phyloP scores from a whole-genome alignment of 2,888 invertebrate species.

The Pristionchus maxplancki region DNA sequence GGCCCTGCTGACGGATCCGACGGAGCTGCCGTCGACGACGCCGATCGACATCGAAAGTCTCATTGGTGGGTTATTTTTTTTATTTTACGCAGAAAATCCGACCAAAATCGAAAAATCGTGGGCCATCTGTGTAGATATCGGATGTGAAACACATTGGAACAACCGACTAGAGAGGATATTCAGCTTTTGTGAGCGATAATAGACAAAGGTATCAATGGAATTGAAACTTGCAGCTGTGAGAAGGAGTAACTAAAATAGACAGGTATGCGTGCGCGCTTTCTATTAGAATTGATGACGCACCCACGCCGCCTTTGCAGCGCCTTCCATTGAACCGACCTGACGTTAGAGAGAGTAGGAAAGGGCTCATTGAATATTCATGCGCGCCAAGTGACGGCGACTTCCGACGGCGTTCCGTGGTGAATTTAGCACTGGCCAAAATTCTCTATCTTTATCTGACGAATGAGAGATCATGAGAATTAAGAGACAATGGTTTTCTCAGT shows the following conservation, averaged over 20 bases:
- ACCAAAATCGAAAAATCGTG: not conserved
- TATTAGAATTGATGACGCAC: too few species aligned
- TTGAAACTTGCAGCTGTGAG: too few species aligned
- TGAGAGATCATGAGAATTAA: too few species aligned
- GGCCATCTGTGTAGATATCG: too few species aligned
- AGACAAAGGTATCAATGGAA: too few species aligned
- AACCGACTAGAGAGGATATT: too few species aligned
- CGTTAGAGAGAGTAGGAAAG: not conserved
- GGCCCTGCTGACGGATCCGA: not conserved
- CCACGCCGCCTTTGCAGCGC: not conserved
- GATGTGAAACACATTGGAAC: too few species aligned
- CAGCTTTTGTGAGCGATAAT: too few species aligned
- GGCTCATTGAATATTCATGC: not conserved
- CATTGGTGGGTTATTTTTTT: not conserved
- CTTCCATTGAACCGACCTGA: not conserved
- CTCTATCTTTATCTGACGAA: too few species aligned
- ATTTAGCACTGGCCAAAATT: not conserved
- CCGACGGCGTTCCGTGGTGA: not conserved
- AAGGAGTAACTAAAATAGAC: too few species aligned
- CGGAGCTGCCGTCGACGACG: not conserved
- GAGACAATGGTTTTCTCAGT: too few species aligned
- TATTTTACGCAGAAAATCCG: not conserved
- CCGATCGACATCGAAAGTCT: not conserved
- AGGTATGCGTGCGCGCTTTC: too few species aligned
- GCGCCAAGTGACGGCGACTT: not conserved